phyloP scores from a whole-genome alignment of 1,140 invertebrate species.

The Tachypleus tridentatus region DNA sequence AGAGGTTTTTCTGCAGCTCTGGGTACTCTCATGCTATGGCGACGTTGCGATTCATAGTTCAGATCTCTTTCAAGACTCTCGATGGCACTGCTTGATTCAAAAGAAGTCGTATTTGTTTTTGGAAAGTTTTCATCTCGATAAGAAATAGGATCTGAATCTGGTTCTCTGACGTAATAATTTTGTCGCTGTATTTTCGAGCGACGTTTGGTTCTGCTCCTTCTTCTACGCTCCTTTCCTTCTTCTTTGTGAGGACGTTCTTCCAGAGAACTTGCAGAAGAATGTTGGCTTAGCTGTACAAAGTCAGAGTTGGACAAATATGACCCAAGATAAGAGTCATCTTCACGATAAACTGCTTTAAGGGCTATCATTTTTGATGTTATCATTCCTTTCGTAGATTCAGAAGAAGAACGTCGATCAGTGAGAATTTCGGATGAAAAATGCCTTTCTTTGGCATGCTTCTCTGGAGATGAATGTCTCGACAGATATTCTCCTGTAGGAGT shows the following conservation, averaged over 20 bases:
- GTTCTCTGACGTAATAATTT: conserved; percentile 7
- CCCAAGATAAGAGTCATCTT: too few species aligned
- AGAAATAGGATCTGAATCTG: conserved; percentile 4
- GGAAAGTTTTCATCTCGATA: neutral
- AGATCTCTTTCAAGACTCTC: neutral
- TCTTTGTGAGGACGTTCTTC: conserved; percentile 5
- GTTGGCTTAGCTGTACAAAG: neutral
- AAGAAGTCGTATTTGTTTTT: neutral
- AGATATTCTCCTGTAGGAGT: too few species aligned
- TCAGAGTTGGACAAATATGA: too few species aligned
- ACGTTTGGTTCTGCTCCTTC: conserved; percentile 4
- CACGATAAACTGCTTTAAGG: too few species aligned
- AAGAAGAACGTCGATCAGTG: neutral
- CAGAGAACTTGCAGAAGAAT: conserved; percentile 21
- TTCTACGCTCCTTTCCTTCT: neutral
- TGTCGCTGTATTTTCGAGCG: conserved; percentile 12
- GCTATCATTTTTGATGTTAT: neutral
- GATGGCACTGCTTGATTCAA: conserved; percentile 1
- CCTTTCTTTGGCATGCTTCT: neutral
- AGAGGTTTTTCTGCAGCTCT: neutral
- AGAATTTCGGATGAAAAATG: neutral
- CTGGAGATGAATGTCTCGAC: neutral
- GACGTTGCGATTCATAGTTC: neutral
- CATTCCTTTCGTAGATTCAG: neutral
- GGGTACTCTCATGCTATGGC: too few species aligned